phyloP scores from a whole-genome alignment of 2,113 vertebrate species.

The Sinosuthora webbiana region DNA sequence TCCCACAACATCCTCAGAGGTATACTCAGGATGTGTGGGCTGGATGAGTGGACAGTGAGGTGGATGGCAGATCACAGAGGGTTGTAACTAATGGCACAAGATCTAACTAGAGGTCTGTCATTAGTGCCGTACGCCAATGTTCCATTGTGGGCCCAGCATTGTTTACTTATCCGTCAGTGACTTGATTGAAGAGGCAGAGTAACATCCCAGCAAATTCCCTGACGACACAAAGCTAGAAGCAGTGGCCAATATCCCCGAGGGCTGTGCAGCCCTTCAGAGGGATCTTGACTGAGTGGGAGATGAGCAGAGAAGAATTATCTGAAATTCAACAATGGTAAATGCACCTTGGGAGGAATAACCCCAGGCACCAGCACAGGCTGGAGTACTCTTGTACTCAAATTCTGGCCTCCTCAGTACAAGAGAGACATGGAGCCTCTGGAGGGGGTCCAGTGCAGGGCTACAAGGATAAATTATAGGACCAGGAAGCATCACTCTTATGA shows the following conservation, averaged over 20 bases:
- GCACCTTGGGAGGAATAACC: neutral
- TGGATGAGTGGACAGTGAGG: neutral
- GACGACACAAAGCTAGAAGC: neutral
- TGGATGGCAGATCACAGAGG: neutral
- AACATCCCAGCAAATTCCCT: neutral
- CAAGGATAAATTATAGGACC: neutral
- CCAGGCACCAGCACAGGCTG: neutral
- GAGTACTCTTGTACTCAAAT: neutral
- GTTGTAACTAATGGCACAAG: neutral
- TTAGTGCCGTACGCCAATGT: neutral
- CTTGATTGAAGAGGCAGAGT: neutral
- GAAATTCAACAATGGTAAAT: neutral
- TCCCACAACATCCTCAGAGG: neutral
- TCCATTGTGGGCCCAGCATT: neutral
- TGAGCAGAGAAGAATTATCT: neutral
- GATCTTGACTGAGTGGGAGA: neutral
- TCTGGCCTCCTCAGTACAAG: neutral
- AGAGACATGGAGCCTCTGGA: neutral
- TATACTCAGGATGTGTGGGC: neutral
- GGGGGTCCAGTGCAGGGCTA: neutral
- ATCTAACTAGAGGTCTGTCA: neutral
- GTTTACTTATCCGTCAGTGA: neutral
- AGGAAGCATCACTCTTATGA: neutral
- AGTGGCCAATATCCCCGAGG: fast-evolving
- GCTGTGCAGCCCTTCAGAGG: neutral